Conservation (phyloP, 1,140 invertebrate genomes). For the Paralvinella palmiformis region DNA sequence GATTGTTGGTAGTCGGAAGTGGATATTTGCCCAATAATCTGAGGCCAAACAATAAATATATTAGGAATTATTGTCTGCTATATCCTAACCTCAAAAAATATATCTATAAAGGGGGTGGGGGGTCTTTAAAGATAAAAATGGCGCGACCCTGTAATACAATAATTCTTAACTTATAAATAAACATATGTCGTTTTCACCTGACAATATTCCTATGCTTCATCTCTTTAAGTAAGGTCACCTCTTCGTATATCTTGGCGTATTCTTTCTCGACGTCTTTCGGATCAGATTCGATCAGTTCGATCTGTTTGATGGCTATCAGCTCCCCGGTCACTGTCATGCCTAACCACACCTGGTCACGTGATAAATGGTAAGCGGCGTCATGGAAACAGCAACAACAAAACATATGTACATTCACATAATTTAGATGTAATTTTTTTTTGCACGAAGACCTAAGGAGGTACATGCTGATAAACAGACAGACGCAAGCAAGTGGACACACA, state of each 20-base stretch:
- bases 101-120: too few relatives aligned
- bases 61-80: too few relatives aligned
- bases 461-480: background rate
- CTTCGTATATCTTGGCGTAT: conserved; percentile 47
- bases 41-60: too few relatives aligned
- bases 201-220: conserved; percentile 47
- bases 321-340: conserved; percentile 46
- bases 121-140: too few relatives aligned
- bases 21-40: too few relatives aligned
- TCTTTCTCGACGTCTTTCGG: conserved; percentile 39
- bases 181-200: conserved; percentile 32
- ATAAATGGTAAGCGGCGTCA: background rate
- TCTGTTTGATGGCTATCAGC: conserved; percentile 49
- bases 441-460: background rate
- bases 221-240: conserved; percentile 46
- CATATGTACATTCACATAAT: background rate
- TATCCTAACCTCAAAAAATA: too few relatives aligned
- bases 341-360: conserved; percentile 39
- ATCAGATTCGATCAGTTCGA: conserved; percentile 34
- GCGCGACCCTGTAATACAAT: too few relatives aligned
- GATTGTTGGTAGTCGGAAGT: too few relatives aligned
- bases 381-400: background rate
- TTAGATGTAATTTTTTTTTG: background rate
- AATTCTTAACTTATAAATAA: too few relatives aligned
- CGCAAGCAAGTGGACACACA: background rate